A percentile compares a stretch with the other conserved stretches of the same genome.
phyloP scores from a whole-genome alignment of 2,888 invertebrate species.

The Colletes collaris region DNA sequence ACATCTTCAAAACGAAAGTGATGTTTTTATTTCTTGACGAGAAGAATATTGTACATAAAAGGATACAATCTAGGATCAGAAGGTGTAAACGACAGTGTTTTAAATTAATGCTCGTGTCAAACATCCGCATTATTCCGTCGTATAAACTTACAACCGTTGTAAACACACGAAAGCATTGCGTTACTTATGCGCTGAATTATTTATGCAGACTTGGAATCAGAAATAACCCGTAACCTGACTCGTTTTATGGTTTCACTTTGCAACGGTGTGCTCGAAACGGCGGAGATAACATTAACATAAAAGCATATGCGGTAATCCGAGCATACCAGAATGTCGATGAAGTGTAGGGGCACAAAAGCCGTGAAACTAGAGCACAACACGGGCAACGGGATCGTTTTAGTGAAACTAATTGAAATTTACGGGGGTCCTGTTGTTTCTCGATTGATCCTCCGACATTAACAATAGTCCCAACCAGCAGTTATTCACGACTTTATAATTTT shows the following conservation, averaged over 20 bases:
- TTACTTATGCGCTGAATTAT: neutral
- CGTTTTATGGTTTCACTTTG: slow-evolving; percentile 24
- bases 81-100: too few species aligned
- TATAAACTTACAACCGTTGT: too few species aligned
- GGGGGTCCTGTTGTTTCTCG: slow-evolving; percentile 23
- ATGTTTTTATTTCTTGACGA: too few species aligned
- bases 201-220: neutral
- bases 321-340: slow-evolving; percentile 41
- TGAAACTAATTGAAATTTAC: slow-evolving; percentile 61
- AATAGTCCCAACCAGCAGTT: slow-evolving; percentile 18
- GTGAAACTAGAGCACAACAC: slow-evolving; percentile 50
- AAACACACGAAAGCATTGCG: too few species aligned
- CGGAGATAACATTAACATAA: slow-evolving; percentile 43
- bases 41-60: too few species aligned
- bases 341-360: slow-evolving; percentile 47
- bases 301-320: slow-evolving; percentile 48
- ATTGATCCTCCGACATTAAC: slow-evolving; percentile 40
- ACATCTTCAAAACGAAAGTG: too few species aligned
- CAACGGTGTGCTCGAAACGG: slow-evolving; percentile 18
- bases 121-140: too few species aligned
- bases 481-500: slow-evolving; percentile 40
- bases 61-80: too few species aligned
- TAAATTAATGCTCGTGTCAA: too few species aligned
- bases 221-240: slow-evolving; percentile 9
- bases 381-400: slow-evolving; percentile 44